Percentiles rank a stretch among this genome's conserved stretches.
Evolutionary conservation across 2,888 invertebrate genomes (phyloP).

Genomic region (Ptychoptera contaminata): DNA sequence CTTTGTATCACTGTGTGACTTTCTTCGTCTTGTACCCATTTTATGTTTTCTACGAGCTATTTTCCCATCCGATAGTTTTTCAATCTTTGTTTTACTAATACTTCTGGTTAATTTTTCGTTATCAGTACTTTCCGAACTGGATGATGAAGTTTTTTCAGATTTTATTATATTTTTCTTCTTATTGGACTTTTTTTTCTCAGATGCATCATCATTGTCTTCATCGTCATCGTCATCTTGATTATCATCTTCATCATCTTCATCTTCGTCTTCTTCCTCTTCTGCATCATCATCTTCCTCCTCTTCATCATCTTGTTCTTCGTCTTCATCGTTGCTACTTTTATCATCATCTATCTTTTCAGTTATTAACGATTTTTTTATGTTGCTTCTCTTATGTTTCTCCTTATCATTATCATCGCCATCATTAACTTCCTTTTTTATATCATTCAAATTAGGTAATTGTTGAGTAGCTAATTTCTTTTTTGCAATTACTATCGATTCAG

Average conservation of each 20-base stretch:
- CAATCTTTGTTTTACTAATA: no score
- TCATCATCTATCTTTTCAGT: no score
- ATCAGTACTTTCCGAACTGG: neutral
- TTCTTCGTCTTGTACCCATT: constrained; percentile 8
- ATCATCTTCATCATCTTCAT: neutral
- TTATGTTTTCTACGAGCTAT: constrained; percentile 4
- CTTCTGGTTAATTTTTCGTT: neutral
- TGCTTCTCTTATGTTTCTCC: no score
- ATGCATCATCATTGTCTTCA: neutral
- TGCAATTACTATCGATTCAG: neutral
- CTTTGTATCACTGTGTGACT: neutral
- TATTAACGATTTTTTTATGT: no score
- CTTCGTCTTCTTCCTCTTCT: constrained; percentile 4
- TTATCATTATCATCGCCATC: no score
- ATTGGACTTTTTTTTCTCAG: neutral
- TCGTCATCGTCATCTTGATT: neutral
- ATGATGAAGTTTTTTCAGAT: neutral
- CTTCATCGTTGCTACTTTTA: constrained; percentile 8
- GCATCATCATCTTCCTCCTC: constrained; percentile 4
- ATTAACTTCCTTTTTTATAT: no score
- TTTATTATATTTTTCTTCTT: neutral
- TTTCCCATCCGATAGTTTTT: no score
- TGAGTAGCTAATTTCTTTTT: neutral
- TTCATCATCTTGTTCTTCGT: constrained; percentile 13
- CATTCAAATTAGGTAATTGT: no score